Evolutionary conservation across 2,113 vertebrate species (phyloP), one percentile per base, ranked within the genome.

Genomic region (Platysteira castanea): DNA sequence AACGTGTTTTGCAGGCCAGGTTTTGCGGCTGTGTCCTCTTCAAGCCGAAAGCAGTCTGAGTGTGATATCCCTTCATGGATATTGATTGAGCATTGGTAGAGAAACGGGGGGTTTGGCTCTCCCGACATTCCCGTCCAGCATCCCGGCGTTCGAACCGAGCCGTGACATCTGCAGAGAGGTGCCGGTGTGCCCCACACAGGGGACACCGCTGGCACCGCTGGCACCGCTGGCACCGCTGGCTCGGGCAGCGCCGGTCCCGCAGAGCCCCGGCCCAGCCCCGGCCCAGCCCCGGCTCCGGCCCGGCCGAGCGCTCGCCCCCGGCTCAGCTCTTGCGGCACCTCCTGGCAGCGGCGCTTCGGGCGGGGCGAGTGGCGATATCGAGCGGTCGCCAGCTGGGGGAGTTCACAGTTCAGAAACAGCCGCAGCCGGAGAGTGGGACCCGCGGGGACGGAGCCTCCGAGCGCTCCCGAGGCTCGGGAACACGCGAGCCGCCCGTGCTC

Each of bases 381-480:
- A 53, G 2, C 8, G 1, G 6, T 50, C 26, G 1, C 96, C 96
- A 95, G 92, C 77, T 46, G 96, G 89, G 96, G 96, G 96, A 88
- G 96, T 73, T 39, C 95, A 41, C 81, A 85, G 94, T 63, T 89
- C 83, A 96, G 70, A 7, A 94, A 96, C 76, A 30, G 11, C 35
- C 50, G 3, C 50, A 2, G 68, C 42, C n/a, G 13, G 1, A 10
- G 22, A 60, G 8, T 0, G 10, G 31, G 33, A 44, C 30, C 56
- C 7, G 39, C 0, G 3, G 41, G 4, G 6, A 26, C 7, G 7
- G 31, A 41, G 1, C 1, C 30, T 53, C 39, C 30, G 3, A 2
- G 50, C 70, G 3, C 8, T 30, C 59, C 24, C 4, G 1, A 2
- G 16, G 26, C 84, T 44, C 1, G 20, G n/a, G 20, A 24, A 16